Base-by-base conservation (phyloP, 1,140 invertebrate genomes). In the Heliconius nattereri region DNA sequence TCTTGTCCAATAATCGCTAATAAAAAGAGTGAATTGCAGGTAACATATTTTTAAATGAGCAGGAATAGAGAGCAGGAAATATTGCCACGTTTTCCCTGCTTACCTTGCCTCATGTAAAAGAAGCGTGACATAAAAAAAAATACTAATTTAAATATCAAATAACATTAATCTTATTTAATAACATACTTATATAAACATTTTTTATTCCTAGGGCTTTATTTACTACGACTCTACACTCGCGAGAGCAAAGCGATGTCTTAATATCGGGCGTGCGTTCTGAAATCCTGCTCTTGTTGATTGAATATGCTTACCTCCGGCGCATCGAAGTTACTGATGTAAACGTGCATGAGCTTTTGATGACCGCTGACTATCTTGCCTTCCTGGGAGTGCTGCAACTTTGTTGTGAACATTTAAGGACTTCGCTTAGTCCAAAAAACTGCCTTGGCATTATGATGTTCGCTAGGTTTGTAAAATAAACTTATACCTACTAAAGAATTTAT, bases 401-500 rank as follows among this genome's bases (percentile, higher is more conserved):
- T 88, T 97, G 96, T 81, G 95, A 97, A 60, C 98, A 96, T 88
- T 94, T 98, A 0, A 93, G 95, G 26, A 92, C 95, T 81, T 94
- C 92, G 13, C 92, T 98, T 13, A 96, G 92, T 3, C 95, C 96
- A 0, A 96, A 96, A 79, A 98, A 98, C 88, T 98, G 97, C 87
- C 96, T 99, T 66, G 96, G 97, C 23, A 96, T 98, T 49, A 96
- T 97, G 94, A 95, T 96, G 82, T 98, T 98, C 91, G 97, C 98
- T 0, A 95, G 96, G 89, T 96, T 52, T 2, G 76, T 54, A 72
- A 84, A 80, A 13, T 23, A 29, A 66, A 66, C 3, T 29, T 23
- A 52, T 20, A 52, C 6, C 6, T 35, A 35, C 13, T 45, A 0
- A 45, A 45, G 13, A 45, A 45, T 45, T 45, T 16, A 45, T 45